These are phyloP conservation scores for Zenarchopterus dispar DNA, from an alignment of 2,797 vertebrate genomes.

Conservation along the genomic window DNA sequence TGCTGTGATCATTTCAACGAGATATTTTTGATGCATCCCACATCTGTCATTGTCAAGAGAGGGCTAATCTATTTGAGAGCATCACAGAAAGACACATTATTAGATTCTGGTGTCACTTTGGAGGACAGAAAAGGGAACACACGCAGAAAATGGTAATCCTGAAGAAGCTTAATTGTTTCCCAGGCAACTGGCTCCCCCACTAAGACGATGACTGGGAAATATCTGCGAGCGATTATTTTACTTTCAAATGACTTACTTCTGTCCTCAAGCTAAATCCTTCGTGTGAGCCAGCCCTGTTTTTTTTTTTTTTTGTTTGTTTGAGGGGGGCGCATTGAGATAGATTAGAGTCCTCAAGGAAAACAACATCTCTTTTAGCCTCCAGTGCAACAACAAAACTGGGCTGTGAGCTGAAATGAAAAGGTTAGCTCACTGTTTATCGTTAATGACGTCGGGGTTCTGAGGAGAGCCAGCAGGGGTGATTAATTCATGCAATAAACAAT, in stretches of 20 bases:
- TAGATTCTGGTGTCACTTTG: slow-evolving; percentile 49
- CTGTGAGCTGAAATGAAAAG: slow-evolving; percentile 67
- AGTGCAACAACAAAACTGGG: slow-evolving; percentile 62
- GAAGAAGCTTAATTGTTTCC: slow-evolving; percentile 77
- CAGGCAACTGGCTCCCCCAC: slow-evolving; percentile 67
- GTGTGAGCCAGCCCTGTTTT: slow-evolving; percentile 67
- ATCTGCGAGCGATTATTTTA: slow-evolving; percentile 75
- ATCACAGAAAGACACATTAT: slow-evolving; percentile 46
- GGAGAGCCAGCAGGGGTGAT: slow-evolving; percentile 70
- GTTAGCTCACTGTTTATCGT: slow-evolving; percentile 69
- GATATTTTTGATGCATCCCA: slow-evolving; percentile 27
- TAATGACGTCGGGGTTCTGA: slow-evolving; percentile 61
- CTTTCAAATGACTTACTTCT: slow-evolving; percentile 75
- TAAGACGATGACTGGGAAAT: slow-evolving; percentile 73
- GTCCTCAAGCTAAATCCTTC: slow-evolving; percentile 73
- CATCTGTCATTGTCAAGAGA: slow-evolving; percentile 32
- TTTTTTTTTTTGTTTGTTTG: slow-evolving; percentile 9
- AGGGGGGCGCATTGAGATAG: slow-evolving; percentile 49
- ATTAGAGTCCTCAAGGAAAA: slow-evolving; percentile 70
- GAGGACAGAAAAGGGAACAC: slow-evolving; percentile 42
- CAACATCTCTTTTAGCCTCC: slow-evolving; percentile 63
- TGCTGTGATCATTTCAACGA: slow-evolving; percentile 17
- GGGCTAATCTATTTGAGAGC: slow-evolving; percentile 46
- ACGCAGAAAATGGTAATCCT: slow-evolving; percentile 62
- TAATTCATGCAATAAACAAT: slow-evolving; percentile 70